Evolutionary conservation across 2,113 vertebrate species (phyloP).

Genomic region (Fukomys damarensis): DNA sequence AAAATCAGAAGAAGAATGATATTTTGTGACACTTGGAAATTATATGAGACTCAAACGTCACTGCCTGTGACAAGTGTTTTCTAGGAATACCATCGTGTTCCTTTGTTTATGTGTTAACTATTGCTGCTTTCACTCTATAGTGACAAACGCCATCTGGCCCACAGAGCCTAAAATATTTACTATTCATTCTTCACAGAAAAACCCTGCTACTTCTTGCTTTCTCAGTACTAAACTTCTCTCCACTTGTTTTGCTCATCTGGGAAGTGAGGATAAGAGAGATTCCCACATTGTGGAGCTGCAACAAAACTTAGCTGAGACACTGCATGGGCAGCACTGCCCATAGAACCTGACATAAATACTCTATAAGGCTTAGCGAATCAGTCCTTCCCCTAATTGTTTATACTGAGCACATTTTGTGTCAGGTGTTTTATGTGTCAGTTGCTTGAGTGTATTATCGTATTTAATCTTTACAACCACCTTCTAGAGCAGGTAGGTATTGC

Average conservation of each 20-base stretch:
- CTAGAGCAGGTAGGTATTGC: neutral
- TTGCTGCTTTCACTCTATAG: neutral
- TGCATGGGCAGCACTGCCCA: neutral
- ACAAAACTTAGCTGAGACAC: neutral
- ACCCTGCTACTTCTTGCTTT: neutral
- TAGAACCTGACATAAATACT: neutral
- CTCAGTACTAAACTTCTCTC: neutral
- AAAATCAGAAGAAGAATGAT: neutral
- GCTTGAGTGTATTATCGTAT: neutral
- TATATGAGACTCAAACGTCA: neutral
- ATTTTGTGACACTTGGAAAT: neutral
- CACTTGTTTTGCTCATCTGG: neutral
- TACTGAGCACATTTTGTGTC: neutral
- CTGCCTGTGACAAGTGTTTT: neutral
- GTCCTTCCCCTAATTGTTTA: neutral
- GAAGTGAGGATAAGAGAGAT: neutral
- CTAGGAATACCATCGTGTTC: neutral
- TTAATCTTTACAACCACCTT: constrained; percentile 3
- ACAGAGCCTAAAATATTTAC: neutral
- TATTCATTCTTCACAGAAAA: neutral
- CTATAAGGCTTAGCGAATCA: neutral
- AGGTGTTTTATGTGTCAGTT: neutral
- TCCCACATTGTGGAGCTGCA: neutral
- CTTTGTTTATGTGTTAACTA: neutral
- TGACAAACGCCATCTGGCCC: neutral